Conservation (phyloP, 2,888 invertebrate species). For the Pandemis corylana region DNA sequence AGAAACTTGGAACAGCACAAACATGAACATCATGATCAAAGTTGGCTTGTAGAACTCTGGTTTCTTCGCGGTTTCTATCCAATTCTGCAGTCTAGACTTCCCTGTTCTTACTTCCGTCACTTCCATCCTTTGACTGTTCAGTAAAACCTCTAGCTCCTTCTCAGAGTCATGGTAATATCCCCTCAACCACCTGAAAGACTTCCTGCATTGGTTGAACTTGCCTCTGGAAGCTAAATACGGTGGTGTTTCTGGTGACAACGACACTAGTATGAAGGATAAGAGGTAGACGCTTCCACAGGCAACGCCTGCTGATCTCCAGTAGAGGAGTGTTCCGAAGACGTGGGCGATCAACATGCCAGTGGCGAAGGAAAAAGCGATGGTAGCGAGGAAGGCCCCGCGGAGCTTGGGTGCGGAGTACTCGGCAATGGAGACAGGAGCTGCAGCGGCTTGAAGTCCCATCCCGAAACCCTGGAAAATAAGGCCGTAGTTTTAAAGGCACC, state of each 20-base stretch:
- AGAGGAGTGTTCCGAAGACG: constrained; percentile 85
- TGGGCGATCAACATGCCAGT: constrained; percentile 87
- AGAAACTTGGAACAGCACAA: constrained; percentile 87
- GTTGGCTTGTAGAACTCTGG: constrained; percentile 86
- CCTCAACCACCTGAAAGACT: constrained; percentile 85
- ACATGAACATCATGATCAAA: constrained; percentile 86
- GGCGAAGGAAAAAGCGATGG: constrained; percentile 86
- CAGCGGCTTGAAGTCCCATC: constrained; percentile 82
- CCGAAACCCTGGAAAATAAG: constrained; percentile 75
- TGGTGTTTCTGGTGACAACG: constrained; percentile 87
- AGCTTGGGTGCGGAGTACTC: constrained; percentile 84
- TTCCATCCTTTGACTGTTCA: constrained; percentile 71
- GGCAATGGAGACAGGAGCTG: constrained; percentile 77
- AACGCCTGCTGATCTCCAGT: constrained; percentile 85
- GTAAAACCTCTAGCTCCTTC: constrained; percentile 77
- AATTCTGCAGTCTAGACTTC: constrained; percentile 62
- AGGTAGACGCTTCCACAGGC: constrained; percentile 81
- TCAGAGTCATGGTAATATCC: constrained; percentile 76
- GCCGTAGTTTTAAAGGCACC: not conserved
- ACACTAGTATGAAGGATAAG: constrained; percentile 79
- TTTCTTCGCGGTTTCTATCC: constrained; percentile 61
- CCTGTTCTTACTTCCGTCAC: constrained; percentile 63
- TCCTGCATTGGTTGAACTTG: constrained; percentile 80
- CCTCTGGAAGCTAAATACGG: constrained; percentile 86
- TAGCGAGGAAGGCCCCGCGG: constrained; percentile 86